Conservation (phyloP, 2,888 invertebrate species). For the Caenorhabditis drosophilae region DNA sequence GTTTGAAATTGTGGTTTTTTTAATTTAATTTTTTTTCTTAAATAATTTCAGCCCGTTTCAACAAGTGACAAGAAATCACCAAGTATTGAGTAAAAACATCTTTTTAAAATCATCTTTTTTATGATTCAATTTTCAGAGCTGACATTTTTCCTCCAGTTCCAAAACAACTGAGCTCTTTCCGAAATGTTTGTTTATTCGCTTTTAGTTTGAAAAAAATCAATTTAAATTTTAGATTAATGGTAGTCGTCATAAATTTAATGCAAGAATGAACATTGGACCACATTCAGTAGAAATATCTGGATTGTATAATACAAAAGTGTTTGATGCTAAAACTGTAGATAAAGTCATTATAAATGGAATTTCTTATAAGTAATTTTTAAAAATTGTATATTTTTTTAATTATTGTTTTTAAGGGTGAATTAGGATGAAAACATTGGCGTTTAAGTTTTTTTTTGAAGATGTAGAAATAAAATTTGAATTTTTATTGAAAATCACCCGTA, state of each 20-base stretch:
- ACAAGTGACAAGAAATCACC: slow-evolving; percentile 2
- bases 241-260: slow-evolving; percentile 17
- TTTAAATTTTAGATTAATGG: not conserved
- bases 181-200: slow-evolving; percentile 1
- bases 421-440: too few relatives aligned
- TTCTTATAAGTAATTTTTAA: slow-evolving; percentile 3
- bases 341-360: slow-evolving; percentile 19
- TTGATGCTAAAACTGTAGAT: not conserved
- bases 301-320: slow-evolving; percentile 1
- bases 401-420: too few relatives aligned
- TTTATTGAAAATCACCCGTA: slow-evolving; percentile 1
- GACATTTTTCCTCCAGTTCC: slow-evolving; percentile 15
- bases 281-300: slow-evolving; percentile 14
- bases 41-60: slow-evolving; percentile 6
- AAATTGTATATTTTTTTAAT: too few relatives aligned
- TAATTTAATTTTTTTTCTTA: slow-evolving; percentile 1
- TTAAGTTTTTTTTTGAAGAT: too few relatives aligned
- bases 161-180: slow-evolving; percentile 11
- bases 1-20: too few relatives aligned
- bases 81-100: not conserved
- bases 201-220: not conserved
- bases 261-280: slow-evolving; percentile 3
- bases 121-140: too few relatives aligned
- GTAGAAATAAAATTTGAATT: not conserved
- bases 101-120: too few relatives aligned